Evolutionary conservation across 2,797 vertebrate species (phyloP).

Genomic region (Hoplostethus atlanticus): DNA sequence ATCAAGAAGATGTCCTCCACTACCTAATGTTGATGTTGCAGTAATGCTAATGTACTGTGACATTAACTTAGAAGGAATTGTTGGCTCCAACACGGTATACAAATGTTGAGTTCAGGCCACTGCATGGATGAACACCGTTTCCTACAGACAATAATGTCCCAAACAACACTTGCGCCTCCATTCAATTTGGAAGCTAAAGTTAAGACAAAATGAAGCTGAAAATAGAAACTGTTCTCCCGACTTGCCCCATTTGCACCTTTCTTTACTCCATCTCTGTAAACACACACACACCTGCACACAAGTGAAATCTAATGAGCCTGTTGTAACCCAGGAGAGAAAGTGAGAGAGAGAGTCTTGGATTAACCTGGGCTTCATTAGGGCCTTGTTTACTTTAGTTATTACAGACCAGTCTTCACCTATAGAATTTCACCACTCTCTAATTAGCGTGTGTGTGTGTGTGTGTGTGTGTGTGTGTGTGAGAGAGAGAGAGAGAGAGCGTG

Average conservation of each 20-base stretch:
- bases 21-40: too few relatives aligned
- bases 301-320: background rate
- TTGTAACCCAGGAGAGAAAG: background rate
- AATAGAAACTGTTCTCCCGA: background rate
- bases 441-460: slow-evolving; percentile 39
- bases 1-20: slow-evolving; percentile 40
- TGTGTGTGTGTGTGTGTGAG: slow-evolving; percentile 12
- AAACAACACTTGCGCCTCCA: too few relatives aligned
- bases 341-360: background rate
- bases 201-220: background rate
- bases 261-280: background rate
- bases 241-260: background rate
- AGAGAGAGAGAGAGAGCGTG: background rate
- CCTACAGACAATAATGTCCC: too few relatives aligned
- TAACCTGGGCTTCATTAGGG: background rate
- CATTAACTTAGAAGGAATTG: too few relatives aligned
- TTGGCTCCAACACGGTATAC: too few relatives aligned
- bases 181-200: too few relatives aligned
- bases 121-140: too few relatives aligned
- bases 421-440: slow-evolving; percentile 69
- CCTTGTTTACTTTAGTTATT: slow-evolving; percentile 7
- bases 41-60: too few relatives aligned
- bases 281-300: background rate
- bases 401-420: slow-evolving; percentile 35
- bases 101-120: too few relatives aligned